Conservation (phyloP, 1,140 invertebrate species). For the Mactra quadrangularis region DNA sequence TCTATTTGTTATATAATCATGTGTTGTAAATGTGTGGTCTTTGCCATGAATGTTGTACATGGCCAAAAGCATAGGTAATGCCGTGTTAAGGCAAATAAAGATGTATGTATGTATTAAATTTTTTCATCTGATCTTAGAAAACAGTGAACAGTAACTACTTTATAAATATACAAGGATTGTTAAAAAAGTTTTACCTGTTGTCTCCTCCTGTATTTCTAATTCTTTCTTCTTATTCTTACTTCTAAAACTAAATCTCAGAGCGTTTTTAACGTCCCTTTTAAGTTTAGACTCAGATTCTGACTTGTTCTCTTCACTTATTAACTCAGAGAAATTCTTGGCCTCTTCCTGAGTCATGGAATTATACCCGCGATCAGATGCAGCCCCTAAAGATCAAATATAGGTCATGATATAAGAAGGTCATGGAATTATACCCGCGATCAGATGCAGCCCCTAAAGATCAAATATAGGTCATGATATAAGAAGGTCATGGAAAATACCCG, state of each 20-base stretch:
- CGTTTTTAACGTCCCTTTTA: constrained; percentile 64
- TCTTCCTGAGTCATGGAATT: constrained; percentile 85
- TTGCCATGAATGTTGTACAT: too few species aligned
- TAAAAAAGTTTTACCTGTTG: constrained; percentile 19
- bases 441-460: constrained; percentile 71
- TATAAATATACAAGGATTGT: too few species aligned
- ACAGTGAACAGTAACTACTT: too few species aligned
- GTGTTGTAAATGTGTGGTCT: too few species aligned
- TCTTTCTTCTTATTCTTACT: constrained; percentile 62
- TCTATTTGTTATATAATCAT: too few species aligned
- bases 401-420: constrained; percentile 82
- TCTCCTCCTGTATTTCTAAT: constrained; percentile 53
- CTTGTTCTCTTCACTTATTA: constrained; percentile 59
- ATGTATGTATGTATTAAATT: too few species aligned
- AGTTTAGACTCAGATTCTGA: constrained; percentile 58
- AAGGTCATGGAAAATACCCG: background rate
- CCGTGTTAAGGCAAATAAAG: too few species aligned
- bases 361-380: constrained; percentile 84
- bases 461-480: constrained; percentile 75
- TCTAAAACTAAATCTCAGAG: constrained; percentile 71
- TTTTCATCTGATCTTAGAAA: too few species aligned
- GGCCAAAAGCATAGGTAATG: too few species aligned
- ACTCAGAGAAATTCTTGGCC: constrained; percentile 68
- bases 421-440: constrained; percentile 85
- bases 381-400: constrained; percentile 35